Percentiles rank a stretch among this genome's conserved stretches.
Conservation (phyloP, 2,113 vertebrate species). For the Malurus melanocephalus region DNA sequence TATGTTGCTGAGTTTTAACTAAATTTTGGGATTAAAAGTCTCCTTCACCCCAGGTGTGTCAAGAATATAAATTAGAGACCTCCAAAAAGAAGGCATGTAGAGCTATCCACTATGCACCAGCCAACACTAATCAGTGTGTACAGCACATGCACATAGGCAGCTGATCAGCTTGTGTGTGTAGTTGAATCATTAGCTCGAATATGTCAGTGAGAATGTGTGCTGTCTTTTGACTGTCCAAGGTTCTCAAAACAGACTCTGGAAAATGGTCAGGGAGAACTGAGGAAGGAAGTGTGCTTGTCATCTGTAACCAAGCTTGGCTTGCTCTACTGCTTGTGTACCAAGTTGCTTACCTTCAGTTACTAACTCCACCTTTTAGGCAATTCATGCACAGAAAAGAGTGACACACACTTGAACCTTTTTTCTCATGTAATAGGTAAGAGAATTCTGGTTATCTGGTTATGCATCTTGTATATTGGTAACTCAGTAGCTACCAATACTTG, state of each 20-base stretch:
- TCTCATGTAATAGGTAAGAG: background rate
- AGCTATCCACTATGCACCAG: background rate
- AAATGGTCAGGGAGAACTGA: background rate
- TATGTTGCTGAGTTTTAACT: background rate
- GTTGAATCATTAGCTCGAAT: background rate
- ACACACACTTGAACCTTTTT: background rate
- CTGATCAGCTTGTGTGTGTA: rapidly evolving
- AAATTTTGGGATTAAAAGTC: background rate
- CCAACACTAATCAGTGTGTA: background rate
- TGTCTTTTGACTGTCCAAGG: background rate
- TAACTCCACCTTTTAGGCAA: background rate
- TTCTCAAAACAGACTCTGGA: background rate
- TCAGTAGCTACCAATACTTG: background rate
- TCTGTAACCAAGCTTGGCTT: background rate
- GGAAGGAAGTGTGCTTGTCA: background rate
- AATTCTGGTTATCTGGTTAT: background rate
- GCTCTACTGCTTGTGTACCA: background rate
- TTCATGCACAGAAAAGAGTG: background rate
- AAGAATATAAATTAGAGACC: background rate
- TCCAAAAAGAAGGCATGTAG: background rate
- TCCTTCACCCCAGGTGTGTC: background rate
- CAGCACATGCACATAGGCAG: background rate
- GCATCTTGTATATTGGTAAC: background rate
- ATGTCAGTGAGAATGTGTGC: background rate
- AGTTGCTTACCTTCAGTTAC: background rate